These are phyloP conservation scores for Dinocampus coccinellae DNA, from an alignment of 2,888 invertebrate species.

Conservation along the genomic window DNA sequence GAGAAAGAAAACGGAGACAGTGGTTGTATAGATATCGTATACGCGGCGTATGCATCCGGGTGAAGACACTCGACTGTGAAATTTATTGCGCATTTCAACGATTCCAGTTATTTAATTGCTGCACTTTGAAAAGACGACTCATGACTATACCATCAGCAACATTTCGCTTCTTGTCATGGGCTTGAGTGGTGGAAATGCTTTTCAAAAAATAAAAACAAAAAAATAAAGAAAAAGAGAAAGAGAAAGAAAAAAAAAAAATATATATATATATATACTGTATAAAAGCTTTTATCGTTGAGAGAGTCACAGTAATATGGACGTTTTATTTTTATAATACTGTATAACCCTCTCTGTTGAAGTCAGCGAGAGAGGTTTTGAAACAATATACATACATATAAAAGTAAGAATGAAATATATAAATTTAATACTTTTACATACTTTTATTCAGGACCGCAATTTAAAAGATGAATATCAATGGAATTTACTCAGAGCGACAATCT, in stretches of 20 bases:
- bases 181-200: constrained; percentile 9
- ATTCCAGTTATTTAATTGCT: constrained; percentile 48
- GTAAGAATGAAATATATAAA: background rate
- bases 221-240: background rate
- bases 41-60: constrained; percentile 32
- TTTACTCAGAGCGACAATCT: background rate
- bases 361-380: background rate
- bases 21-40: constrained; percentile 20
- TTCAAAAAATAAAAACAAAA: constrained; percentile 29
- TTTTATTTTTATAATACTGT: constrained; percentile 29
- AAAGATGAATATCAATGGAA: background rate
- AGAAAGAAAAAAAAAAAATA: background rate
- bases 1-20: constrained; percentile 27
- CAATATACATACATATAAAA: background rate
- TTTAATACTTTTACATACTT: background rate
- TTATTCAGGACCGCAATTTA: background rate
- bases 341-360: constrained; percentile 18
- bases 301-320: constrained; percentile 27
- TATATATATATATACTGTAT: background rate
- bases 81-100: constrained; percentile 48
- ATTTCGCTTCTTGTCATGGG: constrained; percentile 35
- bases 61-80: constrained; percentile 30
- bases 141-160: constrained; percentile 28
- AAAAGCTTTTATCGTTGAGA: constrained; percentile 12
- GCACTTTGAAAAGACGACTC: constrained; percentile 34